Percentiles rank a stretch among this genome's conserved stretches.
Conservation (phyloP, 2,113 vertebrate species). For the Plecturocebus donacophilus region DNA sequence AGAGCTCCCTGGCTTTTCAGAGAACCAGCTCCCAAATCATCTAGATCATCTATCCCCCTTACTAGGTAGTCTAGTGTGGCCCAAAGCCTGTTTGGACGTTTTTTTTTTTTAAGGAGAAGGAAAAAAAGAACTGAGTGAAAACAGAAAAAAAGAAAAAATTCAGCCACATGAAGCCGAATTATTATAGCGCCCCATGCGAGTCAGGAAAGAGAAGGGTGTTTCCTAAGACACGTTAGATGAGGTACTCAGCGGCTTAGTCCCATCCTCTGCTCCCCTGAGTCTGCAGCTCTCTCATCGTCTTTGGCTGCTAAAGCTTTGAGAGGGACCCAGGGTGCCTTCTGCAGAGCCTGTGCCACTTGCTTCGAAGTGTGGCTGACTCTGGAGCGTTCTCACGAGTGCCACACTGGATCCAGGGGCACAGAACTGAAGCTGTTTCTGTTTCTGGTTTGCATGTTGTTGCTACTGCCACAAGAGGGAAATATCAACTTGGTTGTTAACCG, state of each 20-base stretch:
- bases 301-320: neutral
- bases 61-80: no score
- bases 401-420: neutral
- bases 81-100: neutral
- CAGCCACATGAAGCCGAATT: accelerated
- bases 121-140: neutral
- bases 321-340: neutral
- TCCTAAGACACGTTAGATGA: accelerated
- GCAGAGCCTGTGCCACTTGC: neutral
- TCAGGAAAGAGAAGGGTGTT: accelerated
- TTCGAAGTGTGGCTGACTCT: neutral
- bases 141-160: neutral
- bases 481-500: neutral
- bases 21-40: neutral
- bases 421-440: neutral
- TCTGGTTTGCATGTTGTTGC: neutral
- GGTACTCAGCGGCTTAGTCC: accelerated
- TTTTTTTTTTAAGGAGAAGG: neutral
- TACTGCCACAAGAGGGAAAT: neutral
- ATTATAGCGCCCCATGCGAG: accelerated
- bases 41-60: neutral
- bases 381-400: neutral
- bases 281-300: neutral
- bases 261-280: accelerated
- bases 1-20: neutral